Evolutionary conservation across 1,140 invertebrate genomes (phyloP), one percentile per base, ranked within the genome.

Genomic region (Bemisia tabaci): DNA sequence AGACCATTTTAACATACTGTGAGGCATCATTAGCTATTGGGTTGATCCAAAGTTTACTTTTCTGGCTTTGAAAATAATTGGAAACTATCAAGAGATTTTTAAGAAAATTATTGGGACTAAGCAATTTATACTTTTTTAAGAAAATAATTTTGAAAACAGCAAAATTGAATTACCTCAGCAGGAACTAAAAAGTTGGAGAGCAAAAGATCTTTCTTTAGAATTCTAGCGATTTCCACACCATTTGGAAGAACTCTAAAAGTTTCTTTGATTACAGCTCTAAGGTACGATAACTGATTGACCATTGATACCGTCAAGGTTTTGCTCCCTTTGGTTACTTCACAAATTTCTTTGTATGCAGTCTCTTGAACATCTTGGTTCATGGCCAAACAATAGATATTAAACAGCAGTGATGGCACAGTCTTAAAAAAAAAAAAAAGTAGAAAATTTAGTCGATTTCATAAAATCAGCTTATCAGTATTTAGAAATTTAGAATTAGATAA

Each of bases 211-310:
- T 79, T 73, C 23, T 77, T 73, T 21, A 79, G 71, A 12, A 83
- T 77, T 69, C 84, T 74, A 2, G 77, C 76, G 26, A 83, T 75
- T 67, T 82, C 82, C 1, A 81, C 77, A 26, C 81, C 79, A 66
- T 81, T 81, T 21, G 83, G 81, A 68, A 76, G 80, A 39, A 84
- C 63, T 70, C 71, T n/a, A 33, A 84, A 82, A 2, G 79, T 77
- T 77, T 85, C 84, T 68, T 84, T 84, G 0, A 85, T 74, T 69
- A 79, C 80, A 12, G 82, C 82, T 74, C 83, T 83, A 1, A 84
- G 72, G 67, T 82, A 82, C 0, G 74, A 70, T 63, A 82, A 65
- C 60, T 75, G 72, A 60, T 76, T 75, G 2, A 84, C 66, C 12
- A 65, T 61, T 67, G 68, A 59, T 62, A 62, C 22, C 63, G 72